These are phyloP conservation scores for Remorina albescens DNA, from an alignment of 2,797 vertebrate genomes.

Conservation along the genomic window DNA sequence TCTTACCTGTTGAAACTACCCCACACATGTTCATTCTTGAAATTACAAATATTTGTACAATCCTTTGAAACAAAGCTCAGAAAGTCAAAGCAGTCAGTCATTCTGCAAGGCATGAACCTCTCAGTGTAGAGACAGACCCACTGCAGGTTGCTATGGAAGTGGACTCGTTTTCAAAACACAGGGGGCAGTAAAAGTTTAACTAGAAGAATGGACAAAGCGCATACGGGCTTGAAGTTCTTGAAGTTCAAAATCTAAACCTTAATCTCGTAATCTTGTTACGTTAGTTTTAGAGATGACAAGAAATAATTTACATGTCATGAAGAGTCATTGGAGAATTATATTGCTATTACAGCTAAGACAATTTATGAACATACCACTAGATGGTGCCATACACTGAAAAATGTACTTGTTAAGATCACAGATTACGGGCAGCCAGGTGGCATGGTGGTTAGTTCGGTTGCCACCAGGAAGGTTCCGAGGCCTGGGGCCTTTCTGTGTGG, in stretches of 20 bases:
- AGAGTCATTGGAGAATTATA: not conserved
- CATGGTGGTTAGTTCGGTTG: too few relatives aligned
- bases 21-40: slow-evolving; percentile 56
- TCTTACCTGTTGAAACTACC: slow-evolving; percentile 74
- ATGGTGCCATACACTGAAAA: slow-evolving; percentile 60
- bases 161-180: slow-evolving; percentile 72
- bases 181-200: slow-evolving; percentile 74
- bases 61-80: not conserved
- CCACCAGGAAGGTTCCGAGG: too few relatives aligned
- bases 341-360: slow-evolving; percentile 7
- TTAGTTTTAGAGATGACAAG: not conserved
- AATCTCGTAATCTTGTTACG: not conserved
- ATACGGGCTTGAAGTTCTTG: not conserved
- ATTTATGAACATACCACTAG: slow-evolving; percentile 50
- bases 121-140: slow-evolving; percentile 69
- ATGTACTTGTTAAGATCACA: not conserved
- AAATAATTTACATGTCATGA: not conserved
- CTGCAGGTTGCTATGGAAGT: slow-evolving; percentile 84
- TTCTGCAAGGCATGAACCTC: slow-evolving; percentile 21
- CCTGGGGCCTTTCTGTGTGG: too few relatives aligned
- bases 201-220: slow-evolving; percentile 11
- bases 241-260: fast-evolving
- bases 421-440: too few relatives aligned
- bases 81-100: slow-evolving; percentile 26
- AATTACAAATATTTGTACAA: not conserved